Base-by-base conservation (phyloP, 2,888 invertebrate species). In the Hetaerina titia region DNA sequence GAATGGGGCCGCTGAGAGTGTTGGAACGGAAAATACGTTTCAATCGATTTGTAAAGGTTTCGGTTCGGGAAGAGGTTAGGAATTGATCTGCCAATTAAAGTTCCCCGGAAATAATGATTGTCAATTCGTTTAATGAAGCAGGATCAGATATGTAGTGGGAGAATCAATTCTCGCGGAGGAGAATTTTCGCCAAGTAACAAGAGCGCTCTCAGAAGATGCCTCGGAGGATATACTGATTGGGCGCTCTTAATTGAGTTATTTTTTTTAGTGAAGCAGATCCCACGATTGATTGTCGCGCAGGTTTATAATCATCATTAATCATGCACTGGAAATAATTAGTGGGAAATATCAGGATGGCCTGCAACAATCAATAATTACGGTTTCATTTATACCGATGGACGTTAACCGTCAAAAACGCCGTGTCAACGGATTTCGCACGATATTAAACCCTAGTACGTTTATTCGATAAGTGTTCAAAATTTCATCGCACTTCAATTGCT, bases 71-170 rank as follows among this genome's bases (percentile, higher is more conserved):
- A 69, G 31, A 81, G 31, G 31, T 81, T 31, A 64, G 92, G 92
- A 74, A n/a, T 92, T 56, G 69, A 92, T 92, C 92, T 69, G 92
- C 92, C 92, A 92, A 92, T 92, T 92, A 92, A 81, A 69, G 92
- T 74, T 92, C 92, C 92, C 45, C 56, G 69, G 64, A 64, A 92
- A 92, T 92, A 92, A 92, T 69, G 92, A 92, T 74, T 92, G 92
- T 92, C 92, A 92, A 92, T 92, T 92, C 92, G 69, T 92, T 74
- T 92, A 92, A 92, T 92, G 92, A 92, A 92, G 69, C 69, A 2
- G 92, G 57, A 92, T 69, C 92, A 92, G 92, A 92, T 92, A 92
- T 22, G 92, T 69, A 25, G 25, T 25, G 25, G 64, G 45, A 63
- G 92, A 92, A 92, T 92, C 92, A 74, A 92, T 92, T 92, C 92